Evolutionary conservation across 2,888 invertebrate genomes (phyloP), one percentile per base, ranked within the genome.

Genomic region (Salpingus planirostris): DNA sequence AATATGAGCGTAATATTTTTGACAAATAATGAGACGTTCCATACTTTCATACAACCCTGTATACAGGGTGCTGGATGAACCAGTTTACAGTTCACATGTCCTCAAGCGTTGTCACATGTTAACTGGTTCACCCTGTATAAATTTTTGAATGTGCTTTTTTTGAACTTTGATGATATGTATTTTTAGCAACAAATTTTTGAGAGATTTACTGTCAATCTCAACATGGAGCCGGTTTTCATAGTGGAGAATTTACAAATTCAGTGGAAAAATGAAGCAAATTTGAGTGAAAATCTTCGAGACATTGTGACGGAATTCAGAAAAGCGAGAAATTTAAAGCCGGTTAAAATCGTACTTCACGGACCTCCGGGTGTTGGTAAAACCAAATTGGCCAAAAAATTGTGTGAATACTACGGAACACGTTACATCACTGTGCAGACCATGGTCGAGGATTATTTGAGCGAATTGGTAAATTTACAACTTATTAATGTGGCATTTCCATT

Each of bases 311-410:
- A 47, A 27, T 44, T 45, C 14, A 31, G 13, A 29, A 33, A 7
- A 6, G 29, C 14, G 18, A 13, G 74, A 46, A 66, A 66, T 42
- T 58, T 80, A 36, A 68, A 66, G 47, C 70, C 78, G 24, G 65
- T 78, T 44, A 76, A 73, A 49, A 55, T 71, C 24, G 49, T 79
- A 10, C 56, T 81, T 2, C 73, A 77, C 42, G 81, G 80, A 2
- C 79, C 80, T 11, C 78, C 80, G 2, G 70, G 74, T 4, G 67
- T 71, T 7, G 80, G 80, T 12, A 80, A 80, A 60, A 75, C 77
- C 1, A 65, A 62, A 11, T 45, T 80, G 32, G 70, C 78, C 1
- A 70, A 69, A 44, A 63, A 61, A 38, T 63, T 80, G 28, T 69
- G 70, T 29, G 65, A 73, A 36, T 59, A 67, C 31, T 80, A 80